Conservation (phyloP, 2,888 invertebrate genomes). For the Lasioglossum calceatum region DNA sequence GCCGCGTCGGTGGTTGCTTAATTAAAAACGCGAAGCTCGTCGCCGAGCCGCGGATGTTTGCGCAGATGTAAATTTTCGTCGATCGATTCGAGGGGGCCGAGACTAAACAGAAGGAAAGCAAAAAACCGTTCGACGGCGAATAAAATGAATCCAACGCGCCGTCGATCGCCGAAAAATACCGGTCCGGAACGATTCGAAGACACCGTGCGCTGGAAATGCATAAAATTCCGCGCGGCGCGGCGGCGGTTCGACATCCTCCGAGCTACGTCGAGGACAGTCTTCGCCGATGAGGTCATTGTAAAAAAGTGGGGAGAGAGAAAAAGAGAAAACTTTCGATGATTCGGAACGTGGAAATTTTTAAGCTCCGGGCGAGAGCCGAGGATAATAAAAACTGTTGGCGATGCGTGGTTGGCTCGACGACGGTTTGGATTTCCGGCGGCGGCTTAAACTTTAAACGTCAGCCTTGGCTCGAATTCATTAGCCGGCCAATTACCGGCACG, state of each 20-base stretch:
- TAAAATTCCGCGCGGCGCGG: neutral
- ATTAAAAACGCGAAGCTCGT: neutral
- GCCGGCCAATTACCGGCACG: slow-evolving; percentile 38
- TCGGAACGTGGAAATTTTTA: neutral
- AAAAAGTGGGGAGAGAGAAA: neutral
- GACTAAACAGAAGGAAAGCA: neutral
- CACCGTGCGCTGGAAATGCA: neutral
- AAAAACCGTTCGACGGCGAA: neutral
- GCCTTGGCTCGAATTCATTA: slow-evolving; percentile 42
- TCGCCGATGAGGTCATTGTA: neutral
- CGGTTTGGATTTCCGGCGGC: slow-evolving; percentile 24
- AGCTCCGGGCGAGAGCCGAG: neutral
- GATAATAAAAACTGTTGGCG: neutral
- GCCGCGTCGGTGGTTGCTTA: neutral
- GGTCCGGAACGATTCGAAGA: neutral
- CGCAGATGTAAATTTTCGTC: neutral
- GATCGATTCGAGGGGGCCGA: neutral
- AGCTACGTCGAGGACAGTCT: neutral
- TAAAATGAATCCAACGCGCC: neutral
- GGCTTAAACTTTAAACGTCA: slow-evolving; percentile 36
- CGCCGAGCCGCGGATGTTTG: neutral
- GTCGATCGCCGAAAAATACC: neutral
- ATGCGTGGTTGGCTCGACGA: neutral
- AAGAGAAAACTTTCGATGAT: neutral
- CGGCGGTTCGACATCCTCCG: slow-evolving; percentile 1